A percentile compares a stretch with the other conserved stretches of the same genome.
These are phyloP conservation scores for Ceratosolen fusciceps DNA, from an alignment of 1,140 invertebrate species.

Conservation along the genomic window DNA sequence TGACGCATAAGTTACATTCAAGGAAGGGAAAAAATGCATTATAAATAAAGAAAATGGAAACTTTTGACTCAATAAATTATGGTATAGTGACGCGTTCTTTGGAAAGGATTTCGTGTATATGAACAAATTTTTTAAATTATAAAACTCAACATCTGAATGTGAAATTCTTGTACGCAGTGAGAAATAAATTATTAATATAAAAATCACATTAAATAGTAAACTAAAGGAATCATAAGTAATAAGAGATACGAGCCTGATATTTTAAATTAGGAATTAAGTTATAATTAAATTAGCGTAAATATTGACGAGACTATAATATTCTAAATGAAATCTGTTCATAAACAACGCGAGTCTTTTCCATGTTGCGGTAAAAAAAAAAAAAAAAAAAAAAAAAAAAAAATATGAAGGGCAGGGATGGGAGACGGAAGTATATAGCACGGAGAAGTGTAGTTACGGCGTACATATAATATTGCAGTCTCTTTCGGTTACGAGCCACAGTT, in stretches of 20 bases:
- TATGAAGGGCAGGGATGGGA: no score
- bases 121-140: no score
- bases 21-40: conserved; percentile 35
- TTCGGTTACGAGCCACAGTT: conserved; percentile 70
- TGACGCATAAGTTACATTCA: conserved; percentile 30
- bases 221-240: no score
- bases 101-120: conserved; percentile 23
- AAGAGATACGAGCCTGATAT: no score
- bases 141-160: no score
- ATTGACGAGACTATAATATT: no score
- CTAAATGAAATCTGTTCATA: neutral
- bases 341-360: conserved; percentile 12
- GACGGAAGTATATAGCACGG: no score
- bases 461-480: conserved; percentile 62
- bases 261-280: no score
- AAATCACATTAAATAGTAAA: no score
- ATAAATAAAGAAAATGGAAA: conserved; percentile 36
- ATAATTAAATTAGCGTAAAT: no score
- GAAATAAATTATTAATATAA: no score
- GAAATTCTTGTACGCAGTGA: no score
- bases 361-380: conserved; percentile 22
- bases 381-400: conserved; percentile 32
- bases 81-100: conserved; percentile 34
- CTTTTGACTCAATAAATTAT: conserved; percentile 43
- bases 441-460: conserved; percentile 47